Evolutionary conservation across 2,888 invertebrate species (phyloP).

Genomic region (Drosophila anceps): DNA sequence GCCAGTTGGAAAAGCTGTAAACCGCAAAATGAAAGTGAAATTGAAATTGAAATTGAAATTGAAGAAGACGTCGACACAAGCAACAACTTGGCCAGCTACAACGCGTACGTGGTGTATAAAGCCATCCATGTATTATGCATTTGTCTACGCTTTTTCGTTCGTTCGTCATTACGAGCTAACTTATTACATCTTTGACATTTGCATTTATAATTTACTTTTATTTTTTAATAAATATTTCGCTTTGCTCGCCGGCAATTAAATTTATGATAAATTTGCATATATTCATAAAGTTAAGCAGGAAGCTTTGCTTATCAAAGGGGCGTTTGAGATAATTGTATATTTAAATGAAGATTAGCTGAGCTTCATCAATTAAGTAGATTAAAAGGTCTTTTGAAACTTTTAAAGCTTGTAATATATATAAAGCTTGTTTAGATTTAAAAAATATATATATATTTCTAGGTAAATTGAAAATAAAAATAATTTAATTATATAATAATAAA

Average conservation of each 20-base stretch:
- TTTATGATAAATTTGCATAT: slow-evolving; percentile 12
- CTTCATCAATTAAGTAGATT: not conserved
- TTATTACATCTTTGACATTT: slow-evolving; percentile 55
- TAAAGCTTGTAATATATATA: not conserved
- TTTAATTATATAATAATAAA: too few species aligned
- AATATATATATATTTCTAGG: not conserved
- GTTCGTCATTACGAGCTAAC: slow-evolving; percentile 44
- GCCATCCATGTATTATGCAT: slow-evolving; percentile 29
- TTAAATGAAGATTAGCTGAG: slow-evolving; percentile 6
- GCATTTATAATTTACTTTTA: slow-evolving; percentile 39
- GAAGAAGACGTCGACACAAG: slow-evolving; percentile 70
- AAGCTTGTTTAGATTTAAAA: too few species aligned
- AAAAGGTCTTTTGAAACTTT: not conserved
- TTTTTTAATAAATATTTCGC: slow-evolving; percentile 7
- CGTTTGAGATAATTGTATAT: not conserved
- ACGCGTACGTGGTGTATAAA: not conserved
- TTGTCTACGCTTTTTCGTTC: slow-evolving; percentile 43
- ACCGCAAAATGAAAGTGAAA: slow-evolving; percentile 78
- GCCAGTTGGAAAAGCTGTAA: slow-evolving; percentile 72
- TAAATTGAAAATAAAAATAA: not conserved
- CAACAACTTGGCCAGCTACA: slow-evolving; percentile 15
- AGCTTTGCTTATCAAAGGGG: slow-evolving; percentile 15
- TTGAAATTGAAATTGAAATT: slow-evolving; percentile 78
- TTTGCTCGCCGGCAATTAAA: slow-evolving; percentile 21
- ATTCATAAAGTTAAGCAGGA: slow-evolving; percentile 35